Evolutionary conservation across 2,797 vertebrate genomes (phyloP), one percentile per base, ranked within the genome.

Genomic region (Menidia menidia): DNA sequence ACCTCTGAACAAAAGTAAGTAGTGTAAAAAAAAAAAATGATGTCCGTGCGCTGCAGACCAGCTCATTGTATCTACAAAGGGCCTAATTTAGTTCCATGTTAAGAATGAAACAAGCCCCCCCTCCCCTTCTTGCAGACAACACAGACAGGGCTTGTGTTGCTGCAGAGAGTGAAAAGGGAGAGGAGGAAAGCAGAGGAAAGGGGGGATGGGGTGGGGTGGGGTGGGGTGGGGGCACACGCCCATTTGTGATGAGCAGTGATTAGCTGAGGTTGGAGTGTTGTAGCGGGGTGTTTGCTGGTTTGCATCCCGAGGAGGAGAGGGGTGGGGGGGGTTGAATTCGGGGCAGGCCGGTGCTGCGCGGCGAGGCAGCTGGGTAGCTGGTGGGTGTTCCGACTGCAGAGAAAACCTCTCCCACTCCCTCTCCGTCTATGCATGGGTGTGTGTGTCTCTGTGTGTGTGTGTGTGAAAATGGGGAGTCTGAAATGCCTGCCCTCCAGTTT

Each of bases 211-310:
- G 25, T 25, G 25, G 31, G 1, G 2, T n/a, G n/a, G n/a, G 31
- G 1, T 25, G 25, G 25, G 25, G 25, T 25, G 25, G 31, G 1
- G 2, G 52, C 15, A 75, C 85, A 94, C 91, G 78, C 90, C 92
- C 91, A 92, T 89, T 77, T 73, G 47, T 75, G 77, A 86, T 78
- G 81, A 73, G 83, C 77, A 73, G 71, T 59, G 73, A 86, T 79
- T 54, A 81, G 61, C 64, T 13, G 51, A 81, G 61, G 64, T 66
- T 62, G 25, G 25, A 25, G 51, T 71, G 60, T 72, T 65, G 64
- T 57, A 58, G 73, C 59, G 64, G 55, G 71, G 71, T 44, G 63
- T 59, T 63, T 66, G 48, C 35, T 55, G 65, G 73, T 68, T 67
- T 81, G 81, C 77, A 78, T 80, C 73, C 65, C 0, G 19, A 69